A percentile compares a stretch with the other conserved stretches of the same genome.
These are phyloP conservation scores for Amiota communis DNA, from an alignment of 2,888 invertebrate species.

Conservation along the genomic window DNA sequence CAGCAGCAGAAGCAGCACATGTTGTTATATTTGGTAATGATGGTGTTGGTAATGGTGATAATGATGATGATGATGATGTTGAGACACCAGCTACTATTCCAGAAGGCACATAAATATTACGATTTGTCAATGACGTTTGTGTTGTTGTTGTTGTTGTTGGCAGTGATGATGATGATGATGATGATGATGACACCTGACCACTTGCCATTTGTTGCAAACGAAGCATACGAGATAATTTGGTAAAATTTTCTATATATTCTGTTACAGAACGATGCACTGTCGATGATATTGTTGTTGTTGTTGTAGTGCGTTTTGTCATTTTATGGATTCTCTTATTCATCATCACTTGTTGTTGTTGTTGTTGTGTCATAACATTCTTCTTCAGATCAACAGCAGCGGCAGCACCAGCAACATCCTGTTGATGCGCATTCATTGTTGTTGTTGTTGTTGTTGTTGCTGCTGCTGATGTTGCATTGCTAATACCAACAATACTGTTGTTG, in stretches of 20 bases:
- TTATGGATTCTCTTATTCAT: constrained; percentile 3
- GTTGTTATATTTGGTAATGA: constrained; percentile 15
- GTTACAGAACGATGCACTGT: constrained; percentile 36
- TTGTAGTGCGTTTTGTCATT: constrained; percentile 1
- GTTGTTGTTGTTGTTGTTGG: neutral
- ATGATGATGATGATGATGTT: neutral
- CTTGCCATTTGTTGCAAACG: constrained; percentile 4
- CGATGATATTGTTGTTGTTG: neutral
- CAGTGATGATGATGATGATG: neutral
- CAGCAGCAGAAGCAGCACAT: constrained; percentile 24
- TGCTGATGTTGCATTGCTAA: constrained; percentile 18
- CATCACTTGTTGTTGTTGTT: neutral
- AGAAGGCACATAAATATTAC: constrained; percentile 30
- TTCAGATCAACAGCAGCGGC: neutral
- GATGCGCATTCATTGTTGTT: constrained; percentile 35
- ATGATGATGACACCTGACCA: neutral
- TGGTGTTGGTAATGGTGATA: neutral
- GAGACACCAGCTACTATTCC: constrained; percentile 33
- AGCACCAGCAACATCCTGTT: constrained; percentile 15
- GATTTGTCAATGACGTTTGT: neutral
- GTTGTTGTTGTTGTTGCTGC: constrained; percentile 25
- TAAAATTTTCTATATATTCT: constrained; percentile 17
- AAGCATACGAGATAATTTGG: neutral
- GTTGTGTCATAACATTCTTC: neutral
- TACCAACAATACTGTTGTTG: constrained; percentile 47